A percentile compares a stretch with the other conserved stretches of the same genome.
phyloP scores from a whole-genome alignment of 2,113 vertebrate genomes.

The Kryptolebias marmoratus region DNA sequence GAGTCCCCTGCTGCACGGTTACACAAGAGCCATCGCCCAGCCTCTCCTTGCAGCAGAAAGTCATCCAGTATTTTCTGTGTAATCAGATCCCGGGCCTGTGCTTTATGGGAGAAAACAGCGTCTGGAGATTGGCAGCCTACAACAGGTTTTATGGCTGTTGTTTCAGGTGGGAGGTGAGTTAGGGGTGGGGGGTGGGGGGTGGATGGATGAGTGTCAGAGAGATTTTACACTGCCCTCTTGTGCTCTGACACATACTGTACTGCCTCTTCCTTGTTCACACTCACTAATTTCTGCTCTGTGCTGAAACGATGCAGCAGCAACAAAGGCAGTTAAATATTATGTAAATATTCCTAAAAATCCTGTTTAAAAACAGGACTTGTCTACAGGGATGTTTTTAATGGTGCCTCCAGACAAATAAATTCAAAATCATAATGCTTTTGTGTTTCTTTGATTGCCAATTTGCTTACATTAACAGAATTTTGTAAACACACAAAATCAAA shows the following conservation, averaged over 20 bases:
- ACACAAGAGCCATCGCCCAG: constrained; percentile 86
- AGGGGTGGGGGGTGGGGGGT: constrained; percentile 51
- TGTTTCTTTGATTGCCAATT: not conserved
- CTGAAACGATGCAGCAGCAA: constrained; percentile 36
- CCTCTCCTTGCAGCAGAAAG: constrained; percentile 80
- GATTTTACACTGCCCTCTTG: constrained; percentile 82
- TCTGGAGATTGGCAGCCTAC: constrained; percentile 72
- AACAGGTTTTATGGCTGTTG: constrained; percentile 79
- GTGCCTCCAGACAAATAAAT: not conserved
- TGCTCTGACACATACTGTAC: constrained; percentile 75
- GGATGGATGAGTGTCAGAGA: constrained; percentile 67
- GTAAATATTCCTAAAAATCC: constrained; percentile 44
- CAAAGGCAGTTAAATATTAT: constrained; percentile 43
- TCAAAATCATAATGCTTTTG: not conserved
- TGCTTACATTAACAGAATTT: not conserved
- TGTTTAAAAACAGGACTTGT: not conserved
- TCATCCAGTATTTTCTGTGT: constrained; percentile 86
- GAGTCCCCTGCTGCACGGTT: constrained; percentile 84
- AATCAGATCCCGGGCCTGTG: constrained; percentile 81
- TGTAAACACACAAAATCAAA: not conserved
- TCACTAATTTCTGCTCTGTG: constrained; percentile 52
- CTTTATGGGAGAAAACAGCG: constrained; percentile 55
- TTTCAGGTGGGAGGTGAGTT: constrained; percentile 84
- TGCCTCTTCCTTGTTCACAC: constrained; percentile 41
- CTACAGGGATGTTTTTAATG: constrained; percentile 17